Evolutionary conservation across 1,140 invertebrate species (phyloP).

Genomic region (Bradysia coprophila): DNA sequence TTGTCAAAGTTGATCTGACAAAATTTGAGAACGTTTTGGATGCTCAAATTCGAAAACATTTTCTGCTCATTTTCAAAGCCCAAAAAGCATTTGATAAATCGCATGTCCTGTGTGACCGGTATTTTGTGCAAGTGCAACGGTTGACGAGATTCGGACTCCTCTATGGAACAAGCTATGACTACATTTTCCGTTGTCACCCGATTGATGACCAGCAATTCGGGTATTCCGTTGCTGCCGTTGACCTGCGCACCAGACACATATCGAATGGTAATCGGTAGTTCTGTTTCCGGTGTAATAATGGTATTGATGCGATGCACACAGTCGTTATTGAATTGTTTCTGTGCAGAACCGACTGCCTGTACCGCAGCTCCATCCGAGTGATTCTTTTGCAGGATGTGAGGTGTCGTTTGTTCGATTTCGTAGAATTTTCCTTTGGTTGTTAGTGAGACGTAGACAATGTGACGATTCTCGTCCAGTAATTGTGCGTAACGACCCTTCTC

Average conservation of each 20-base stretch:
- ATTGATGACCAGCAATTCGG: constrained; percentile 17
- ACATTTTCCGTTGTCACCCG: constrained; percentile 18
- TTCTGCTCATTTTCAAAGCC: constrained; percentile 35
- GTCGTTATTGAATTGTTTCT: constrained; percentile 21
- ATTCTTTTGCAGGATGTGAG: constrained; percentile 17
- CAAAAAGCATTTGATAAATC: constrained; percentile 29
- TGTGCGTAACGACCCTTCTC: constrained; percentile 23
- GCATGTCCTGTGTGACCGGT: constrained; percentile 28
- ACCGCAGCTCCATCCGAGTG: constrained; percentile 4
- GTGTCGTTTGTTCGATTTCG: constrained; percentile 20
- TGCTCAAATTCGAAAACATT: constrained; percentile 35
- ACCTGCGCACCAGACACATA: constrained; percentile 16
- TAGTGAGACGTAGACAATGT: constrained; percentile 20
- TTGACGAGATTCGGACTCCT: constrained; percentile 14
- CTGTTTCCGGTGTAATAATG: constrained; percentile 13
- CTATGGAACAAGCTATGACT: constrained; percentile 19
- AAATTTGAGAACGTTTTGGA: constrained; percentile 38
- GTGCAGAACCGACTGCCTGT: too few species aligned
- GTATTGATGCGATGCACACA: constrained; percentile 20
- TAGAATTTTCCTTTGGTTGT: constrained; percentile 23
- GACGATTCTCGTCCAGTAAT: constrained; percentile 19
- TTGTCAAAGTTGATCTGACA: constrained; percentile 33
- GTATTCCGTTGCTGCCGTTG: constrained; percentile 10
- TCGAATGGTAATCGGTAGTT: constrained; percentile 16
- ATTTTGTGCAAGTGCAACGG: constrained; percentile 19